These are phyloP conservation scores for Gracilinanus agilis DNA, from an alignment of 2,113 vertebrate species.

Conservation along the genomic window DNA sequence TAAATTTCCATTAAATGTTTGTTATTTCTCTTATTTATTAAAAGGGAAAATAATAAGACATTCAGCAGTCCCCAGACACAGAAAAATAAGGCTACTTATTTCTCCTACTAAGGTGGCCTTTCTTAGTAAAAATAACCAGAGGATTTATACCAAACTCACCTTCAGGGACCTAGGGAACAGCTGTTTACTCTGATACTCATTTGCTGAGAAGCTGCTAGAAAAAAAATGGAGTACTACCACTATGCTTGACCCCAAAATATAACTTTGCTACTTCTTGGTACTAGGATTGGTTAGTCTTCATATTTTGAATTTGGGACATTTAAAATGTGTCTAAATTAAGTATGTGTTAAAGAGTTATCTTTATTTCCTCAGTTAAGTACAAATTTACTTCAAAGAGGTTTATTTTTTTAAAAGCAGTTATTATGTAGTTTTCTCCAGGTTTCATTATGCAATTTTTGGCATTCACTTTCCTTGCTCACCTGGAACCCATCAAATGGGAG, in stretches of 20 bases:
- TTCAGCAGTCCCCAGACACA: conserved; percentile 28
- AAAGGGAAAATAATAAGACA: conserved; percentile 20
- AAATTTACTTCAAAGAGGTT: neutral
- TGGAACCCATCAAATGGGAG: neutral
- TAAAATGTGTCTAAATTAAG: conserved; percentile 12
- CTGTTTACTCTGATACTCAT: conserved; percentile 65
- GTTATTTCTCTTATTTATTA: conserved; percentile 54
- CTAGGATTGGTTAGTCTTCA: neutral
- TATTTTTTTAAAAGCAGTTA: conserved; percentile 42
- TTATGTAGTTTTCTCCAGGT: neutral
- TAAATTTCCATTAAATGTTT: conserved; percentile 18
- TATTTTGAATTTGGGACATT: conserved; percentile 27
- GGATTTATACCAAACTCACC: conserved; percentile 61
- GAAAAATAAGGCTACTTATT: conserved; percentile 44
- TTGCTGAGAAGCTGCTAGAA: conserved; percentile 29
- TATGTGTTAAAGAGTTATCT: neutral
- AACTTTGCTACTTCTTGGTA: conserved; percentile 6
- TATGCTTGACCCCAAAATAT: conserved; percentile 15
- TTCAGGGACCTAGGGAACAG: conserved; percentile 38
- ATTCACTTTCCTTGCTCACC: conserved; percentile 3
- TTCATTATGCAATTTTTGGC: conserved; percentile 18
- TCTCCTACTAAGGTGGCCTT: conserved; percentile 50
- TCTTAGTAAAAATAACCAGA: conserved; percentile 59
- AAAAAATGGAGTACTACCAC: neutral
- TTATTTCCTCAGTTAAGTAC: conserved; percentile 43